These are phyloP conservation scores for Eubucco bourcierii DNA, from an alignment of 2,113 vertebrate genomes.

Conservation along the genomic window DNA sequence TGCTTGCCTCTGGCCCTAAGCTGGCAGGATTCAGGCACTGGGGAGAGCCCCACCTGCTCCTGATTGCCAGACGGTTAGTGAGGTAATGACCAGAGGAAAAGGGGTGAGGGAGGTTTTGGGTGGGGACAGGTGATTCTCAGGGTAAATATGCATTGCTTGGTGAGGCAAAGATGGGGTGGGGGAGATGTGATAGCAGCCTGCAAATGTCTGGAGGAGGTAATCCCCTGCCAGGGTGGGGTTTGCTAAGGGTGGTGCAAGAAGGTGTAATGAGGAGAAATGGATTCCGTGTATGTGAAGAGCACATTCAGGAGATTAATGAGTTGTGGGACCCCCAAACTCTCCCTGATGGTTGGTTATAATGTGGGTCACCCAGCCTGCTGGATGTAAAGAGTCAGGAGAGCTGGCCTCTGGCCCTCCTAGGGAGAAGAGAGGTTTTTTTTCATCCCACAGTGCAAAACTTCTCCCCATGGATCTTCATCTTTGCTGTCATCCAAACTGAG, in stretches of 20 bases:
- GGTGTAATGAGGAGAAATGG: not conserved
- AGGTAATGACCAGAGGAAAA: not conserved
- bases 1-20: not conserved
- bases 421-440: not conserved
- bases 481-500: fast-evolving
- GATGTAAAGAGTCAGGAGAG: not conserved
- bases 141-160: not conserved
- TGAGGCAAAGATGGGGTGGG: not conserved
- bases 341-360: not conserved
- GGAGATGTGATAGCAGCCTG: not conserved
- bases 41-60: not conserved
- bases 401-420: not conserved
- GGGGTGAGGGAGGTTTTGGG: not conserved
- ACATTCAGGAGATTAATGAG: not conserved
- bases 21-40: fast-evolving
- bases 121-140: not conserved
- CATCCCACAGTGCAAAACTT: not conserved
- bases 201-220: not conserved
- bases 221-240: fast-evolving
- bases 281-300: not conserved
- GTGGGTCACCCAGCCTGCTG: not conserved
- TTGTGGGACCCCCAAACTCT: not conserved
- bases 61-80: not conserved
- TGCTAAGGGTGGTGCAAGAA: not conserved
- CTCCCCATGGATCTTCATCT: fast-evolving